Percentiles rank a stretch among this genome's conserved stretches.
Evolutionary conservation across 2,797 vertebrate genomes (phyloP).

Genomic region (Chromis chromis): DNA sequence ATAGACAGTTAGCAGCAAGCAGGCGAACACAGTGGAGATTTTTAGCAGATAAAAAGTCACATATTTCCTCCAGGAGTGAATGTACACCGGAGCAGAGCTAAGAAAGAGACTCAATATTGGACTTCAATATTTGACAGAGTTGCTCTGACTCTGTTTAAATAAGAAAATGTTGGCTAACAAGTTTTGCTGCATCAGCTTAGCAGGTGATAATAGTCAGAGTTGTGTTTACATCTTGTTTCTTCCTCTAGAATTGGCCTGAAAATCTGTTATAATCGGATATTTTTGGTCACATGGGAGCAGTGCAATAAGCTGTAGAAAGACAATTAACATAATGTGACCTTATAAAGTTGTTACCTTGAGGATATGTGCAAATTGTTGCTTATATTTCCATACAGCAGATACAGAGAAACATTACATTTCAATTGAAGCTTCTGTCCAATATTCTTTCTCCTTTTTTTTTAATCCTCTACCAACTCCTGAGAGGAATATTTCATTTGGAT

Average conservation of each 20-base stretch:
- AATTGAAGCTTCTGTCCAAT: background rate
- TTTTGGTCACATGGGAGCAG: background rate
- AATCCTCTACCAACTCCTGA: background rate
- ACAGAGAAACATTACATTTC: background rate
- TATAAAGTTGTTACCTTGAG: background rate
- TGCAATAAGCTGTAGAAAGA: background rate
- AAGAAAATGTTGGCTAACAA: background rate
- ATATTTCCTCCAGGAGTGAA: background rate
- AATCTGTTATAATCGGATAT: background rate
- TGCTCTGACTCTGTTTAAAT: background rate
- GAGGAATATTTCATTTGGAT: background rate
- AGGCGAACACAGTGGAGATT: background rate
- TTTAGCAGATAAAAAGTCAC: constrained; percentile 5
- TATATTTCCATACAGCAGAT: background rate
- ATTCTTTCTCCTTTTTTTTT: background rate
- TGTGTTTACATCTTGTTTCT: background rate
- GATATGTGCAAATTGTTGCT: background rate
- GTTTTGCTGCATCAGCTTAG: background rate
- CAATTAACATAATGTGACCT: background rate
- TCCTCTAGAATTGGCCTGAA: background rate
- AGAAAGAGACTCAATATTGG: background rate
- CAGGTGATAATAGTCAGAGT: background rate
- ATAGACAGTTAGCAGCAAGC: background rate
- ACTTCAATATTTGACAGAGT: background rate
- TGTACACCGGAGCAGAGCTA: background rate